phyloP scores from a whole-genome alignment of 1,140 invertebrate species.

The Trachelipus rathkii region DNA sequence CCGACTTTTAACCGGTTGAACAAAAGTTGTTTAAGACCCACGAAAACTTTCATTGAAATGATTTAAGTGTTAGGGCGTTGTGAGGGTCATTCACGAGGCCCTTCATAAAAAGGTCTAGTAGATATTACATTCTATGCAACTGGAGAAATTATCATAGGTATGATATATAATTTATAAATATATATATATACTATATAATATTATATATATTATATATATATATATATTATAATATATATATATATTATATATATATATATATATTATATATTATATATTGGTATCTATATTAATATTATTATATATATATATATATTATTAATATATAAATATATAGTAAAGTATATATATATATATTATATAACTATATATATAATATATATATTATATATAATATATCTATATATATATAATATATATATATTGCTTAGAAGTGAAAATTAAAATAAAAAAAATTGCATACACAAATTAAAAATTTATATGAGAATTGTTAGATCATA shows the following conservation, averaged over 20 bases:
- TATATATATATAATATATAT: too few relatives aligned
- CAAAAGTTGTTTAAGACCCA: slow-evolving; percentile 73
- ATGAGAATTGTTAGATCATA: too few relatives aligned
- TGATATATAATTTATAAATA: slow-evolving; percentile 55
- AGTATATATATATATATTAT: too few relatives aligned
- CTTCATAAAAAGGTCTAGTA: slow-evolving; percentile 84
- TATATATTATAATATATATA: slow-evolving; percentile 19
- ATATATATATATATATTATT: too few relatives aligned
- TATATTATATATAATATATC: too few relatives aligned
- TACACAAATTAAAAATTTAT: too few relatives aligned
- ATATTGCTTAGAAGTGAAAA: too few relatives aligned
- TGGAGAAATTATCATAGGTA: slow-evolving; percentile 66
- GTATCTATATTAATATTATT: too few relatives aligned
- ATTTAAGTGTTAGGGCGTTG: slow-evolving; percentile 74
- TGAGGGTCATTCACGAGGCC: slow-evolving; percentile 82
- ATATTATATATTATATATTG: slow-evolving; percentile 19
- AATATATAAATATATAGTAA: too few relatives aligned
- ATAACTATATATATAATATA: too few relatives aligned
- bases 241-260: slow-evolving; percentile 1
- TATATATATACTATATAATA: slow-evolving; percentile 1
- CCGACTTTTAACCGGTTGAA: slow-evolving; percentile 71
- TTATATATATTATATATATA: slow-evolving; percentile 17
- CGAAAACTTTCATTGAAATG: slow-evolving; percentile 71
- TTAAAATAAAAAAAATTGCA: too few relatives aligned
- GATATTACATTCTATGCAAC: slow-evolving; percentile 77